Evolutionary conservation across 2,113 vertebrate species (phyloP), one percentile per base, ranked within the genome.

Genomic region (Peromyscus californicus): DNA sequence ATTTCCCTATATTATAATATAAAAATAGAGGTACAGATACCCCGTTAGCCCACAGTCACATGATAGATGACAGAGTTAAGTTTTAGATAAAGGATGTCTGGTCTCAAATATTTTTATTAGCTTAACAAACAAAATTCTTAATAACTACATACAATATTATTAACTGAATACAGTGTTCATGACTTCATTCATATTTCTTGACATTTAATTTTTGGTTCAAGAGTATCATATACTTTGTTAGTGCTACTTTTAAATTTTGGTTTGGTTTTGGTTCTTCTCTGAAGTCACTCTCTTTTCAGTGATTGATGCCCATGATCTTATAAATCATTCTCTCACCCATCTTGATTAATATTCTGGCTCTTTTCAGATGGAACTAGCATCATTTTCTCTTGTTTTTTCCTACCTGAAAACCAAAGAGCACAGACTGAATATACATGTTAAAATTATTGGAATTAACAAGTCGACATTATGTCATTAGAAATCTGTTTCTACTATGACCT

Each of bases 21-120:
- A 80, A 74, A 54, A 91, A 89, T 69, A 33, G 22, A 90, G 48
- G 5, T 67, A 24, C 13, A 80, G 39, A 87, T 76, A n/a, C 6
- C 21, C n/a, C 57, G 17, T 78, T 65, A 82, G 6, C 31, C n/a
- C 13, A 51, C 67, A 33, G 26, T 86, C 45, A 87, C 19, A 65
- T 8, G 2, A 15, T 93, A 67, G 51, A 67, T 22, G 31, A 33
- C 5, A 33, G 67, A 19, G 16, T 15, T 59, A 59, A 59, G 57
- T 59, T 59, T 59, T 59, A 59, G 57, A 59, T 19, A 16, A 84
- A 80, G 36, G 10, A 31, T 85, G 8, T 85, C 61, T 95, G 29
- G 48, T 76, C 78, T 22, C 63, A 95, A 31, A 93, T 45, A 33
- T 59, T 92, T 92, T 96, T 54, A 54, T 54, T 54, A 54, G 54